Evolutionary conservation across 64 coral and sea anemone species (phyloP), one percentile per base, ranked within the genome.

Genomic region (Pocillopora damicornis): DNA sequence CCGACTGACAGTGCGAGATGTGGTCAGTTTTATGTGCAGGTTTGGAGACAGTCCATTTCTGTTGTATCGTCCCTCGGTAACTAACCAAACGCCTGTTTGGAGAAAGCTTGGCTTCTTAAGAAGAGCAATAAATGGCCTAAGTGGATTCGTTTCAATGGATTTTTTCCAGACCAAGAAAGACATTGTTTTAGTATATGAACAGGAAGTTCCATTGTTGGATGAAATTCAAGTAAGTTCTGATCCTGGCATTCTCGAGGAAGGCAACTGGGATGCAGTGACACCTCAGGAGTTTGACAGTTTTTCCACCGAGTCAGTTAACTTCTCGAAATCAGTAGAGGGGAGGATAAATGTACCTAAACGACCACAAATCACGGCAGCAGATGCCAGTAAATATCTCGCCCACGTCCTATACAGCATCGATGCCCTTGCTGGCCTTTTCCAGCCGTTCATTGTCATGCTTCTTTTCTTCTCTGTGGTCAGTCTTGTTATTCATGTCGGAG

Each of bases 41-140:
- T 91, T 98, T 87, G 95, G 95, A 17, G 89, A 94, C 51, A 89
- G 92, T 45, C 95, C 95, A 15, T 98, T 98, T 79, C 76, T 98
- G 18, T 89, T 89, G 10, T 60, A 88, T n/a, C 74, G 83, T 23
- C 88, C 91, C 5, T 60, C 88, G 9, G 26, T 13, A 16, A 30
- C 30, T 30, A 25, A 76, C 13, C 20, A 65, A 42, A 87, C 78
- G 26, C 63, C 77, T 37, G 64, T 86, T 20, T 76, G 37, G 58
- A 61, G 90, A 73, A 88, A 74, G 20, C 62, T 78, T 34, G 88
- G 86, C 59, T 81, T 74, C 51, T 12, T 93, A 2, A 87, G 58
- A 83, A 89, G 35, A 72, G 73, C 76, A 61, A 8, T 90, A 68
- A 89, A 72, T 4, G 22, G 26, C 22, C 72, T 93, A 20, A 83